Evolutionary conservation across 2,113 vertebrate species (phyloP), one percentile per base, ranked within the genome.

Genomic region (Alligator mississippiensis): DNA sequence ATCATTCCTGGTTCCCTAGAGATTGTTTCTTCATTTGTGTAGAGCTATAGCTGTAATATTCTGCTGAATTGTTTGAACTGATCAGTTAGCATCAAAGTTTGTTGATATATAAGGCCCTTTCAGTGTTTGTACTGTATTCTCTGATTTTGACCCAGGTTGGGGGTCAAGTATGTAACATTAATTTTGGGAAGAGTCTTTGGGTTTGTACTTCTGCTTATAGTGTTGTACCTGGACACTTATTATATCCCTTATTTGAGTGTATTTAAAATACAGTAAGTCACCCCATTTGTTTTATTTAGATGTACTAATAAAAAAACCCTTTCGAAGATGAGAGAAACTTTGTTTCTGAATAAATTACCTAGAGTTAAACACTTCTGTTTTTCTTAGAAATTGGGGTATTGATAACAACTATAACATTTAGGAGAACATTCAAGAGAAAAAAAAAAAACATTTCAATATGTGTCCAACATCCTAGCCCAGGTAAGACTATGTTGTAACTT

Each of bases 1-100:
- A 19, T 58, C 75, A 22, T 77, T 83, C 34, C 63, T 79, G 61
- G 2, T 11, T 87, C 70, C 30, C 60, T 24, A 5, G 83, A 76
- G 83, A 62, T 1, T 6, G 25, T 11, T 90, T 76, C 11, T 27
- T 28, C 59, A 17, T 80, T 8, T 2, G 47, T 27, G 82, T 6
- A 27, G 28, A 34, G 27, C 85, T 77, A 34, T 55, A 55, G 77
- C 58, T 34, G 19, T 74, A 3, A 18, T 21, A 47, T 19, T 58
- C 80, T 11, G 54, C 3, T 85, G 68, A 62, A 21, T 70, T 59
- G 62, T 13, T 77, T 75, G 47, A 55, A 2, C n/a, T 22, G 4
- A 18, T 17, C 62, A n/a, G 4, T 24, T 17, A 1, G 0, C 4
- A 70, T 64, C 22, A 4, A 30, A 10, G 5, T n/a, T 12, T 24